Conservation (phyloP, 2,797 vertebrate genomes). For the Enteromius trimaculatus region DNA sequence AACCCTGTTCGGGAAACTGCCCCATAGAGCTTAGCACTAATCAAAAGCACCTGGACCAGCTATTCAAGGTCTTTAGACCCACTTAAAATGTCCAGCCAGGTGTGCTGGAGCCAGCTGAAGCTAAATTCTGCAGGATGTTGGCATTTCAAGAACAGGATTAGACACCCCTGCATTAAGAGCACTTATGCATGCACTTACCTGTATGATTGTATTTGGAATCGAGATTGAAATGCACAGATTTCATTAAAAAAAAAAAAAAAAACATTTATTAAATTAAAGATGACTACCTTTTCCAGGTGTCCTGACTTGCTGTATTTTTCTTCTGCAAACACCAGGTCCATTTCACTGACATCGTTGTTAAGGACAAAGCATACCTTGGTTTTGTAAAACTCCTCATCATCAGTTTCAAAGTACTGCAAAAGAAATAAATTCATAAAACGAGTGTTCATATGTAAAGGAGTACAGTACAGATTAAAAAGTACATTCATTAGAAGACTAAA, state of each 20-base stretch:
- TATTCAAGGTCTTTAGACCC: background rate
- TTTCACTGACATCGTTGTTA: constrained; percentile 98
- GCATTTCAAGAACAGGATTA: background rate
- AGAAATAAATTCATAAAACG: constrained; percentile 25
- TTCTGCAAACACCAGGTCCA: constrained; percentile 98
- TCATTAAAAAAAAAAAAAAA: no score
- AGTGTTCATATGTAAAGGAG: background rate
- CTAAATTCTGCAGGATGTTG: background rate
- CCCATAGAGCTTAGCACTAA: background rate
- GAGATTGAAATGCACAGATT: constrained; percentile 4
- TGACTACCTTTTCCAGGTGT: constrained; percentile 95
- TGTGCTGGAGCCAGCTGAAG: background rate
- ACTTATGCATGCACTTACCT: background rate
- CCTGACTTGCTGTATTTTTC: constrained; percentile 96
- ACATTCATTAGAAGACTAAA: background rate
- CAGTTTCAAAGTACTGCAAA: constrained; percentile 94
- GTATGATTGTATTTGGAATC: background rate
- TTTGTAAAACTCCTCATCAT: constrained; percentile 99
- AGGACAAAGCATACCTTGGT: constrained; percentile 98
- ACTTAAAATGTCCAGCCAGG: background rate
- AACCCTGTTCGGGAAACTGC: no score
- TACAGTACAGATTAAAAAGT: background rate
- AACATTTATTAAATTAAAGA: background rate
- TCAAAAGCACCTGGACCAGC: background rate
- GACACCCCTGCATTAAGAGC: background rate